Evolutionary conservation across 2,888 invertebrate species (phyloP).

Genomic region (Chalcis sispes): DNA sequence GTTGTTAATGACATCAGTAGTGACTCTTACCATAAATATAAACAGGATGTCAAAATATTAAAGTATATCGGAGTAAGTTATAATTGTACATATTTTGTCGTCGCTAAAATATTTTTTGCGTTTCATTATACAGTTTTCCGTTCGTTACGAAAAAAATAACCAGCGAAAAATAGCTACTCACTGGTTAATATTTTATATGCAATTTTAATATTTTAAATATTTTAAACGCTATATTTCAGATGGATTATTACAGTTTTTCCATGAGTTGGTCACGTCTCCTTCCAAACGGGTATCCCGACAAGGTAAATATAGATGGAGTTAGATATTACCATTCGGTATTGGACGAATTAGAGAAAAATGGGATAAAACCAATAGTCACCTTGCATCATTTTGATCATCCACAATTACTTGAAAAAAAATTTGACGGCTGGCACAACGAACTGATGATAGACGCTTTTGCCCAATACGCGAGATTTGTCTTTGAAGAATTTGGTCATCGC

Average conservation of each 20-base stretch:
- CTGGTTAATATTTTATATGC: neutral
- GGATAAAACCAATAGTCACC: constrained; percentile 80
- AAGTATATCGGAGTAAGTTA: constrained; percentile 18
- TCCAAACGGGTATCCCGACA: constrained; percentile 74
- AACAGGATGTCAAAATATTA: neutral
- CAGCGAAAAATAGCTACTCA: too few species aligned
- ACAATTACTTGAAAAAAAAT: constrained; percentile 78
- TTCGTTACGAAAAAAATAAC: too few species aligned
- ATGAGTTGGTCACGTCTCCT: constrained; percentile 77
- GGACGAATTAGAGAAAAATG: constrained; percentile 77
- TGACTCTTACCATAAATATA: constrained; percentile 22
- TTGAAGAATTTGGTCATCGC: constrained; percentile 77
- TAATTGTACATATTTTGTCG: too few species aligned
- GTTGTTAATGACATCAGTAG: neutral
- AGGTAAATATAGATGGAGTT: constrained; percentile 73
- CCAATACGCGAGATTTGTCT: constrained; percentile 79
- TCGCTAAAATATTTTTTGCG: too few species aligned
- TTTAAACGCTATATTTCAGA: neutral
- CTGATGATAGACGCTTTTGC: constrained; percentile 79
- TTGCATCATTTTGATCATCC: constrained; percentile 84
- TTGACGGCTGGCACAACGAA: constrained; percentile 82
- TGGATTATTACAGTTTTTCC: neutral
- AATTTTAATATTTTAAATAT: too few species aligned
- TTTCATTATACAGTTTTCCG: too few species aligned
- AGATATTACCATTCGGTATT: constrained; percentile 77